Base-by-base conservation (phyloP, 2,888 invertebrate species). In the Mermis nigrescens region DNA sequence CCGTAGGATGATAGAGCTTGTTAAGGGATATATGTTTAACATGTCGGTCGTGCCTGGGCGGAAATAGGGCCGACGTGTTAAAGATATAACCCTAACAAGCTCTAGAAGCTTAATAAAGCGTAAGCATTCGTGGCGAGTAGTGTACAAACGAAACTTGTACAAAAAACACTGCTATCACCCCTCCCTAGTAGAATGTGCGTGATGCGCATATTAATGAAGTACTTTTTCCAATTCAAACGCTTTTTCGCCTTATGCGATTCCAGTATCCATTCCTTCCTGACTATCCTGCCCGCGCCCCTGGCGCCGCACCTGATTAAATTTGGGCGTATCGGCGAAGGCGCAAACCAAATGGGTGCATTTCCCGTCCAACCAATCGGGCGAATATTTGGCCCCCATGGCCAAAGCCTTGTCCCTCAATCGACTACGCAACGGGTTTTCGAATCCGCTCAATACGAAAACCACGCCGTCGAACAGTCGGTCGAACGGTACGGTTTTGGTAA, bases 291-390 rank as follows among this genome's bases (percentile, higher is more conserved):
- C 15, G 28, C 2, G 31, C 64, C 74, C 61, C n/a, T n/a, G n/a
- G n/a, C n/a, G n/a, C n/a, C 78, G 78, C 1, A 84, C 83, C 74
- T 83, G 80, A 57, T 80, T 79, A 72, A 84, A 84, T 74, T 90
- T 90, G 2, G 90, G 91, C 2, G 90, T 90, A 73, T 85, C 85
- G 2, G 80, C 76, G 75, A 88, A 89, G 15, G 90, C 89, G 76
- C 89, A 90, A 52, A 91, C 79, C 63, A 91, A 80, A 76, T 90
- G 90, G 3, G 88, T 89, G 72, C 85, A 86, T 29, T 71, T 72
- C 24, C 74, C 70, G 57, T 79, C 70, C 26, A n/a, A 7, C 88
- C 88, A 89, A 75, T 85, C 84, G 0, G 80, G 76, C 70, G 79
- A 80, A 70, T 85, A 87, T 64, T 77, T 78, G 1, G 86, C 89